Base-by-base conservation (phyloP, 2,113 vertebrate species). In the Triplophysa rosa region DNA sequence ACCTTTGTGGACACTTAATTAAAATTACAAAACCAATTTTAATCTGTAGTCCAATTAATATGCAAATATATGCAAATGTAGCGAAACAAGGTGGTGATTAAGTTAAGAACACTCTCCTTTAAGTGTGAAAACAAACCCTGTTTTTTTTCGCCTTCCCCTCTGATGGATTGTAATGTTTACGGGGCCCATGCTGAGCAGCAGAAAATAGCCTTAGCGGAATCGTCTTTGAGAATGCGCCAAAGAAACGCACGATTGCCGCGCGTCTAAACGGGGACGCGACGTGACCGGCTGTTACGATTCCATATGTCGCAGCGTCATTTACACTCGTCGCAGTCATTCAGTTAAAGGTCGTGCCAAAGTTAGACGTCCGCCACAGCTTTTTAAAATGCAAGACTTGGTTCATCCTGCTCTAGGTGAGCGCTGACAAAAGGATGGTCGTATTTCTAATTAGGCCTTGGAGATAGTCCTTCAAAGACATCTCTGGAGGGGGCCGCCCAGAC, bases 1-100 rank as follows among this genome's bases (percentile, higher is more conserved):
- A 98, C 96, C 97, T 98, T 99, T 99, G 98, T 98, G 96, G 96
- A 98, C 97, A 97, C 96, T 98, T 99, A 98, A 99, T 99, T 99
- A 99, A 98, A 98, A 99, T 98, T 98, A 98, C 96, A 98, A 98
- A 98, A 98, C 95, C 95, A 97, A 97, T 98, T 98, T 98, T 98
- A 98, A 98, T 99, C 96, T 96, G 94, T 92, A 92, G 95, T 95
- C 95, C 96, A 99, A 99, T 99, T 99, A 99, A 98, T 98, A 99
- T 99, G 98, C 93, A 97, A 99, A 99, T 98, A 90, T 95, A 98
- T 99, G 97, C 96, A 99, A 99, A 98, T 99, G 95, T 93, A 92
- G 95, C 96, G 95, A 98, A 98, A 98, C 96, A 98, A 99, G 98
- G 96, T 98, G 96, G 96, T 97, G 96, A 99, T 98, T 98, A 99